Evolutionary conservation across 2,113 vertebrate species (phyloP), one percentile per base, ranked within the genome.

Genomic region (Calidris pygmaea): DNA sequence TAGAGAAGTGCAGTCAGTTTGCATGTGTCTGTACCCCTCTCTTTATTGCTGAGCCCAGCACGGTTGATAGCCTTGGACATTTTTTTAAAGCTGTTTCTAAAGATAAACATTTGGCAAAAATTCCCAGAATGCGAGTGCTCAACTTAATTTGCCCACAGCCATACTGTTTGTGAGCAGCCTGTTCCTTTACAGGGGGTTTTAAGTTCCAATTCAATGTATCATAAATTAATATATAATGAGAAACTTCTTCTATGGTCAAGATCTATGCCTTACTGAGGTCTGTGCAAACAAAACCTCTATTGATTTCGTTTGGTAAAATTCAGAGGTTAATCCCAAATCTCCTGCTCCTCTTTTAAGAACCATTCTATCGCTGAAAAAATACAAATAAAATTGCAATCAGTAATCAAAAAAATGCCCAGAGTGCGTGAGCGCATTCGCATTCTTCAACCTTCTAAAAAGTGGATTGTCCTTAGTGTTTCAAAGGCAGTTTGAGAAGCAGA

Each of bases 21-120:
- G 65, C 35, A 27, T 59, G 34, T 58, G 4, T 74, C 39, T 41
- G 32, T 60, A 48, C 16, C 65, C 70, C 18, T 81, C 39, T 82
- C 73, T 77, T 83, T 41, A 60, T 15, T 84, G 77, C 90, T 75
- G 77, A 83, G 65, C 53, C 60, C 56, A 89, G 77, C 73, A 39
- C 2, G 3, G 34, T 8, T 93, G 94, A 92, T 96, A 96, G 80
- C 47, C 72, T 53, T 41, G 48, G 43, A n/a, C 77, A 79, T 70
- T 85, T 93, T 72, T 80, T 82, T 39, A 93, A 97, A 93, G 70
- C 78, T 96, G 95, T 81, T 94, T 62, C 8, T 43, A 6, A 34
- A 39, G 79, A 94, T 88, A 88, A 97, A 96, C 70, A 34, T 60
- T 96, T 87, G 92, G 66, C 55, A 81, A 95, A 85, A 66, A 26